Evolutionary conservation across 1,140 invertebrate species (phyloP), one percentile per base, ranked within the genome.

Genomic region (Centruroides vittatus): DNA sequence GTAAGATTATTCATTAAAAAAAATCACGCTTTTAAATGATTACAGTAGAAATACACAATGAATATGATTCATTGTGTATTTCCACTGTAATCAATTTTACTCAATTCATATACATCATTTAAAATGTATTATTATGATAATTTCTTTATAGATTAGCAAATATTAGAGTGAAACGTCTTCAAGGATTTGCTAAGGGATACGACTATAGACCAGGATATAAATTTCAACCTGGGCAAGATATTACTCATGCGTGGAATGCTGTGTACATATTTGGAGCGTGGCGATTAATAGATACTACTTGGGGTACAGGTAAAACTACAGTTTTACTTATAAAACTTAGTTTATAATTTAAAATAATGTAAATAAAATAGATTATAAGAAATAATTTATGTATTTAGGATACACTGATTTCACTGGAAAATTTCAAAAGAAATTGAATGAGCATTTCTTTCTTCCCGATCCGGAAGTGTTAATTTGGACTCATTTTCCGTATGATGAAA

Each of bases 391-490:
- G 57, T 35, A 51, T 50, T 58, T 55, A 72, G 73, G 73, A 4
- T 73, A 68, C 59, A 68, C 67, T 9, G 75, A 76, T 49, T 69
- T 71, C 47, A 65, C 68, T 0, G 72, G 73, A 7, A 65, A 65
- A 55, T 74, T 70, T 59, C 68, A 70, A 58, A 34, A 59, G 5
- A 71, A 68, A 51, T 60, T 74, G 1, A 68, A 72, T 48, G 73
- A 75, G 50, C 71, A 74, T 57, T 75, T 67, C 66, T 80, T 80
- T 67, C 71, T 80, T 34, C 78, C 79, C 3, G 78, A 80, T 66
- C 78, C 78, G 3, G 75, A 78, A 60, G 72, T 77, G 47, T 70
- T 80, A 61, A 78, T 79, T 57, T 78, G 74, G 68, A 76, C 79
- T 13, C 79, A 80, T 67, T 79, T 74, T 63, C 79, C 79, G 0